Base-by-base conservation (phyloP, 2,113 vertebrate genomes). In the Aepyceros melampus region DNA sequence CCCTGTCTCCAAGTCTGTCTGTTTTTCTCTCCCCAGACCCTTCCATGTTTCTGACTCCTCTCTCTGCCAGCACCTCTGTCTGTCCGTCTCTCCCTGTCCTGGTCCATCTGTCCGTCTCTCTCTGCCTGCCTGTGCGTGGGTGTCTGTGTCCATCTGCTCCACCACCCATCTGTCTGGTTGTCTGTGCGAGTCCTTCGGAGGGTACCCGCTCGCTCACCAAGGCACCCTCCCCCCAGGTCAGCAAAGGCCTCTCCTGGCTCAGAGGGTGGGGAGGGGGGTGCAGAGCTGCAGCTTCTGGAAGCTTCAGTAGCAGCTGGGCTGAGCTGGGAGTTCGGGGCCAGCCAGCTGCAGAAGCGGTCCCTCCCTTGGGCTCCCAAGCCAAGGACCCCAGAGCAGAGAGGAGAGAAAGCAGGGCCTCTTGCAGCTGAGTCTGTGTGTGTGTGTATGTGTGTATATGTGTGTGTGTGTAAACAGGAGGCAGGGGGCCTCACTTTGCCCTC, bases 81-180 rank as follows among this genome's bases (percentile, higher is more conserved):
- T 95, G 98, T 98, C 98, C 71, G 6, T 98, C 92, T 97, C 97
- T 97, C 89, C 89, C 86, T 94, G 94, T 98, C 96, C 94, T 87
- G 92, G 94, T 98, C 97, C 97, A 98, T 98, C 97, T 98, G 98
- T 98, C 97, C n/a, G 82, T 98, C 96, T 98, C 96, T 96, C 96
- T 98, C 94, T 2, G 67, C 92, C 87, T 96, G 94, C 97, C 97
- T 97, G 71, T 87, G 96, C 15, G 97, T 97, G 97, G 97, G 98
- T 94, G 94, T 97, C 90, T 74, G 76, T 97, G 97, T 98, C 97
- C 98, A 97, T 98, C 97, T 98, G 98, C 97, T 95, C 87, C 25
- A 76, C 91, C 91, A 88, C 93, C 98, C 97, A 98, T 98, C 97
- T 97, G 97, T 97, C 98, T 96, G 95, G 87, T 74, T 95, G 97